A percentile compares a stretch with the other conserved stretches of the same genome.
phyloP scores from a whole-genome alignment of 2,797 vertebrate genomes.

The Acipenser oxyrinchus region DNA sequence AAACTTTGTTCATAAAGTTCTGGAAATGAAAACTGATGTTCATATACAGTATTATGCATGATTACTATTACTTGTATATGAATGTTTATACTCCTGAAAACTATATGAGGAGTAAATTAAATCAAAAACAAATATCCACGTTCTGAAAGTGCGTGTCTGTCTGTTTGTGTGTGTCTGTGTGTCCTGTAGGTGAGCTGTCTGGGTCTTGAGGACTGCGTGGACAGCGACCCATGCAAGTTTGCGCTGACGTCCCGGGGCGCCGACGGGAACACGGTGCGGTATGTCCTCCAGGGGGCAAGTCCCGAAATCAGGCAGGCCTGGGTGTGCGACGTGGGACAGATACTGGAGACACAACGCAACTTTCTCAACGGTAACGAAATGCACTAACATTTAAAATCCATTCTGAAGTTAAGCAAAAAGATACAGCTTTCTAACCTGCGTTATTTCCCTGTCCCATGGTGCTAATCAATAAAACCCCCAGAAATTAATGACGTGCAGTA shows the following conservation, averaged over 20 bases:
- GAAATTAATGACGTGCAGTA: too few species aligned
- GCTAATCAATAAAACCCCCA: neutral
- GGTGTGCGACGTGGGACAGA: slow-evolving; percentile 75
- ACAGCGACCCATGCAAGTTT: slow-evolving; percentile 69
- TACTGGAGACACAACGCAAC: slow-evolving; percentile 83
- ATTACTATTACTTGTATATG: neutral
- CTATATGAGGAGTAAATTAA: neutral
- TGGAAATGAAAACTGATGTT: too few species aligned
- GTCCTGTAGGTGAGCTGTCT: slow-evolving; percentile 76
- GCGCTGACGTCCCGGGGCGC: slow-evolving; percentile 77
- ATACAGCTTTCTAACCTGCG: neutral
- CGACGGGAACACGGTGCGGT: slow-evolving; percentile 68
- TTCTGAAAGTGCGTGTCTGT: neutral
- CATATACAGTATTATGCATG: too few species aligned
- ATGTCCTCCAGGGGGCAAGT: slow-evolving; percentile 63
- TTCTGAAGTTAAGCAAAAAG: neutral
- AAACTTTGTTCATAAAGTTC: too few species aligned
- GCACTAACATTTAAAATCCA: neutral
- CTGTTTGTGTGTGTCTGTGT: slow-evolving; percentile 5
- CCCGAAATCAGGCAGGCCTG: slow-evolving; percentile 68
- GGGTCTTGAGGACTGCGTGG: slow-evolving; percentile 70
- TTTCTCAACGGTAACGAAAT: slow-evolving; percentile 76
- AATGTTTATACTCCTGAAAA: neutral
- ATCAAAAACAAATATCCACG: too few species aligned
- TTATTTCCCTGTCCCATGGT: neutral